phyloP scores from a whole-genome alignment of 2,888 invertebrate species.

The Eudemis profundana region DNA sequence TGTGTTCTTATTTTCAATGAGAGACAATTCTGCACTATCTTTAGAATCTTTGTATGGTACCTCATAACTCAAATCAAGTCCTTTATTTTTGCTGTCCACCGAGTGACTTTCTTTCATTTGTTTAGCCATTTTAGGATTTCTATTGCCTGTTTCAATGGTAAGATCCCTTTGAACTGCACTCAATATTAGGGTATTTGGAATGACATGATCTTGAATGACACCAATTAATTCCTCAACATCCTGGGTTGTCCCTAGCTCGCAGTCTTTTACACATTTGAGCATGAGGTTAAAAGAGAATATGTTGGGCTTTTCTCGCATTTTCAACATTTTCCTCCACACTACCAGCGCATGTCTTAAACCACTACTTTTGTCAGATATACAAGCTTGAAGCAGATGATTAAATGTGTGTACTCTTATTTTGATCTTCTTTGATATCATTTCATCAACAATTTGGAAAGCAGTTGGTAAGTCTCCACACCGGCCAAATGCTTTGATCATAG shows the following conservation, averaged over 20 bases:
- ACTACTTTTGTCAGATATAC: constrained; percentile 90
- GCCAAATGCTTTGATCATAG: constrained; percentile 97
- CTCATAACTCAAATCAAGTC: constrained; percentile 32
- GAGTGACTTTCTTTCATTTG: not conserved
- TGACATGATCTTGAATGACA: constrained; percentile 62
- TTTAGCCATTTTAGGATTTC: constrained; percentile 15
- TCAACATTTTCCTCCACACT: constrained; percentile 94
- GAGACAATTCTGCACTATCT: constrained; percentile 41
- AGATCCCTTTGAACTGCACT: constrained; percentile 46
- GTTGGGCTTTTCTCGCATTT: constrained; percentile 87
- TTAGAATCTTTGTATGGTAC: constrained; percentile 7
- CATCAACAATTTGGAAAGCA: constrained; percentile 93
- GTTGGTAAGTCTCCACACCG: constrained; percentile 90
- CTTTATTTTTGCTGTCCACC: constrained; percentile 6
- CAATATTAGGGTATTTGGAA: constrained; percentile 44
- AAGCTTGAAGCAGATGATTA: constrained; percentile 93
- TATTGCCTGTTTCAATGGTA: constrained; percentile 47
- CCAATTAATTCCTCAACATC: constrained; percentile 83
- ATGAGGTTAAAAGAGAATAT: constrained; percentile 92
- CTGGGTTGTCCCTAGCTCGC: constrained; percentile 89
- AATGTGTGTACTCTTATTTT: constrained; percentile 88
- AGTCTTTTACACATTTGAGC: constrained; percentile 91
- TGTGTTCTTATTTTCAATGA: constrained; percentile 46
- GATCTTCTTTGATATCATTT: constrained; percentile 89
- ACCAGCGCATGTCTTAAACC: constrained; percentile 93